Conservation (phyloP, 2,797 vertebrate species). For the Darevskia nairensis region DNA sequence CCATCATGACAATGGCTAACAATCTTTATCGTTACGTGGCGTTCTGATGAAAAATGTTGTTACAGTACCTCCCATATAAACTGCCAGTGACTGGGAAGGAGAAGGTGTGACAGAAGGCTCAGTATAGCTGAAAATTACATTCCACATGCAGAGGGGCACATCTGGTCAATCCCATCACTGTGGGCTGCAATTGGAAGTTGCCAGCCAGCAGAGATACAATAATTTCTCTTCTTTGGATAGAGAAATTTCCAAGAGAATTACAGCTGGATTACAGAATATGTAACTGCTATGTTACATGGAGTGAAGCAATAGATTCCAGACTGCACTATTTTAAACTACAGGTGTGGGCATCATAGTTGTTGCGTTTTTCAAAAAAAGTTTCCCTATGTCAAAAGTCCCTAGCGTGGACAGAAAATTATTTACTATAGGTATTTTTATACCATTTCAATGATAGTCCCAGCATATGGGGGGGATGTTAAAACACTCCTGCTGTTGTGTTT, state of each 20-base stretch:
- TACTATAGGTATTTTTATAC: not conserved
- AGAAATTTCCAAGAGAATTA: not conserved
- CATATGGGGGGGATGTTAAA: not conserved
- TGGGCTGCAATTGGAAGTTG: not conserved
- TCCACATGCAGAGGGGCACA: not conserved
- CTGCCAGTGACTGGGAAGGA: not conserved
- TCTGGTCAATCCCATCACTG: not conserved
- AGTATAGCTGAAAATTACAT: not conserved
- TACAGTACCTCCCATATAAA: not conserved
- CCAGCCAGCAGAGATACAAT: not conserved
- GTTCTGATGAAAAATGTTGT: not conserved
- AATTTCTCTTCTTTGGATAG: not conserved
- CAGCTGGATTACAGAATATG: not conserved
- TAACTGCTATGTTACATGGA: not conserved
- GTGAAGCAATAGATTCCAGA: not conserved
- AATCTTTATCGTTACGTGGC: not conserved
- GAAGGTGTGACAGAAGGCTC: not conserved
- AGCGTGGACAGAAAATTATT: not conserved
- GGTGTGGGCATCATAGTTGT: not conserved
- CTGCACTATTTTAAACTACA: not conserved
- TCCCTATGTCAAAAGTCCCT: not conserved
- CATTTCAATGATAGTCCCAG: not conserved
- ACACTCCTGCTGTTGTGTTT: not conserved
- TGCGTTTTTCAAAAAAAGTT: not conserved
- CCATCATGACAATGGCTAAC: not conserved